Conservation (phyloP, 2,888 invertebrate genomes). For the Agrochola lota region DNA sequence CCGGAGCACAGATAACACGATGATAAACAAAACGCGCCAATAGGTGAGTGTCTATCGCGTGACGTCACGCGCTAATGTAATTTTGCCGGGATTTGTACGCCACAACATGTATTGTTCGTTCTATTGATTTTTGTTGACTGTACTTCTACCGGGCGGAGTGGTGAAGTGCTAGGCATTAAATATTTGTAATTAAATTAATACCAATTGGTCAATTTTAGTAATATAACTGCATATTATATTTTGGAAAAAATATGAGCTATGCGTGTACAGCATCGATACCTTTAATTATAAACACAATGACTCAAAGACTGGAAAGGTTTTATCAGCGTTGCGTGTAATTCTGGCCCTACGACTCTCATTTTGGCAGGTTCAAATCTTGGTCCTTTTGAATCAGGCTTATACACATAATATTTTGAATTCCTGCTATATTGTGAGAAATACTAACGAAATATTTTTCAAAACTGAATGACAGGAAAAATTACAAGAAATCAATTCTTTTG, state of each 20-base stretch:
- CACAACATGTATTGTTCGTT: conserved; percentile 51
- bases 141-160: conserved; percentile 18
- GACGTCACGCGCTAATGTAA: conserved; percentile 76
- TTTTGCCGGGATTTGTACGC: conserved; percentile 75
- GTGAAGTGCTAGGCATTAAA: background rate
- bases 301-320: background rate
- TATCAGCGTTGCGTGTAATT: background rate
- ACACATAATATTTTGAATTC: background rate
- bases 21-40: conserved; percentile 80
- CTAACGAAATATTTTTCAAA: too few relatives aligned
- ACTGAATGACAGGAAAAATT: background rate
- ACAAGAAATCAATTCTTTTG: background rate
- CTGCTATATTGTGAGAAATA: background rate
- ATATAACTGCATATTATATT: background rate
- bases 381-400: background rate
- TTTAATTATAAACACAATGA: background rate
- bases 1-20: conserved; percentile 79
- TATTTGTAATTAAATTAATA: conserved; percentile 15
- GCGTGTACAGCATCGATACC: background rate
- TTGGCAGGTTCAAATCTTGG: background rate
- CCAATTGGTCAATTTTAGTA: background rate
- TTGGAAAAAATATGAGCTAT: background rate
- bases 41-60: conserved; percentile 64
- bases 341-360: background rate
- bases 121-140: conserved; percentile 63